These are phyloP conservation scores for Girardinus metallicus DNA, from an alignment of 2,797 vertebrate species.

Conservation along the genomic window DNA sequence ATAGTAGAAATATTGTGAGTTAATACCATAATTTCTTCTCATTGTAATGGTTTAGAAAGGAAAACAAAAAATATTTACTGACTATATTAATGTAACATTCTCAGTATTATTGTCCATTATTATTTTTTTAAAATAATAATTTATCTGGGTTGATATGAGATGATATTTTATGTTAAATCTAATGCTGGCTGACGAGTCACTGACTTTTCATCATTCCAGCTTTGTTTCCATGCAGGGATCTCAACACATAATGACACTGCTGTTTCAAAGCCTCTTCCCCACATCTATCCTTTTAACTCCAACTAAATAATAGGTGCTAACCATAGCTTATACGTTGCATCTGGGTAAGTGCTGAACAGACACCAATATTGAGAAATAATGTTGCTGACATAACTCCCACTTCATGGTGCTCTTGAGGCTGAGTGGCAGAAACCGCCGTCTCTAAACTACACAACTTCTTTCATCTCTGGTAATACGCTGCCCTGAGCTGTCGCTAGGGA, in stretches of 20 bases:
- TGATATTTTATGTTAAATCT: background rate
- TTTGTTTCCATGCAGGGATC: slow-evolving; percentile 3
- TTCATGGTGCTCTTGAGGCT: slow-evolving; percentile 50
- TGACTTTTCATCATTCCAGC: background rate
- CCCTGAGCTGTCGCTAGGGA: slow-evolving; percentile 12
- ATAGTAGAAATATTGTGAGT: background rate
- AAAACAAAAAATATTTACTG: background rate
- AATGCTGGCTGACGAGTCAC: no score
- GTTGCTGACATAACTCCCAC: slow-evolving; percentile 54
- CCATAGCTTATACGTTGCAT: background rate
- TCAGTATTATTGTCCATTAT: background rate
- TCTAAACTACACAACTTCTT: slow-evolving; percentile 47
- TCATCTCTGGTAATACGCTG: slow-evolving; percentile 55
- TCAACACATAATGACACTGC: slow-evolving; percentile 50
- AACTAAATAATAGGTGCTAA: slow-evolving; percentile 4
- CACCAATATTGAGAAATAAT: slow-evolving; percentile 41
- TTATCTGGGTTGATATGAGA: background rate
- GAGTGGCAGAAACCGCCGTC: slow-evolving; percentile 1
- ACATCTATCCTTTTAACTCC: slow-evolving; percentile 40
- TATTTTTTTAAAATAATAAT: background rate
- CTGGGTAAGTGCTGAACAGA: slow-evolving; percentile 18
- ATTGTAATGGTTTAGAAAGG: background rate
- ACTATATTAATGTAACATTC: background rate
- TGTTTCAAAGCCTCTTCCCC: slow-evolving; percentile 36
- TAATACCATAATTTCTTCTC: background rate